phyloP scores from a whole-genome alignment of 2,888 invertebrate genomes.

The Lepas anatifera region DNA sequence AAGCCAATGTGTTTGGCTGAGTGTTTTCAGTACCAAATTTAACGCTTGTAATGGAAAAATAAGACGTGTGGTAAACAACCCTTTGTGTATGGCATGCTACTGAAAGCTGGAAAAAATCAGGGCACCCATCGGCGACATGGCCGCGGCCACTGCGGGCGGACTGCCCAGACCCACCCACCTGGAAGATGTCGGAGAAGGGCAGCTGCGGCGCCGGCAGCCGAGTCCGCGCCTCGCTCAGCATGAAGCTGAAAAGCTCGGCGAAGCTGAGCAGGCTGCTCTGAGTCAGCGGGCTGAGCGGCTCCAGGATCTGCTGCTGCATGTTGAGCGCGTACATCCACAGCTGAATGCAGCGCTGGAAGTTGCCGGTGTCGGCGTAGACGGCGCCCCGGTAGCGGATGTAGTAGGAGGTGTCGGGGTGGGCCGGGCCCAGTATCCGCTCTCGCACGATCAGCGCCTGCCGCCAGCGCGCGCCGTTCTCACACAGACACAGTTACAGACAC shows the following conservation, averaged over 20 bases:
- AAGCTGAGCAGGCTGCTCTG: conserved; percentile 88
- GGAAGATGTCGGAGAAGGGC: conserved; percentile 64
- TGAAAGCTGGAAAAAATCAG: too few species aligned
- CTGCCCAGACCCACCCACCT: conserved; percentile 69
- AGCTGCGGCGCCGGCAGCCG: conserved; percentile 43
- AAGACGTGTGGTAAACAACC: too few species aligned
- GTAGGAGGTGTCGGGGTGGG: conserved; percentile 93
- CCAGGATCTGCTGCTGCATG: conserved; percentile 86
- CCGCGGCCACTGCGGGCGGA: conserved; percentile 34
- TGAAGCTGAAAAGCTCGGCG: conserved; percentile 86
- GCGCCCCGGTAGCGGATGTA: conserved; percentile 89
- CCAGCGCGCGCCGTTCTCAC: too few species aligned
- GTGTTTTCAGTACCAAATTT: too few species aligned
- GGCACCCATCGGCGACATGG: conserved; percentile 26
- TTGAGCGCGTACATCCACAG: conserved; percentile 94
- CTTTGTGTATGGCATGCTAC: too few species aligned
- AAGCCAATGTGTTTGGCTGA: too few species aligned
- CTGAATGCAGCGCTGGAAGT: conserved; percentile 76
- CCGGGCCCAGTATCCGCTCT: conserved; percentile 77
- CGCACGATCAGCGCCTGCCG: conserved; percentile 56
- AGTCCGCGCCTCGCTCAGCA: conserved; percentile 60
- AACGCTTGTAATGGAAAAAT: too few species aligned
- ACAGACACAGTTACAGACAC: too few species aligned
- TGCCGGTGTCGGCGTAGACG: conserved; percentile 87
- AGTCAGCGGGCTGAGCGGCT: conserved; percentile 86